phyloP scores from a whole-genome alignment of 1,140 invertebrate species.

The Bactericera cockerelli region DNA sequence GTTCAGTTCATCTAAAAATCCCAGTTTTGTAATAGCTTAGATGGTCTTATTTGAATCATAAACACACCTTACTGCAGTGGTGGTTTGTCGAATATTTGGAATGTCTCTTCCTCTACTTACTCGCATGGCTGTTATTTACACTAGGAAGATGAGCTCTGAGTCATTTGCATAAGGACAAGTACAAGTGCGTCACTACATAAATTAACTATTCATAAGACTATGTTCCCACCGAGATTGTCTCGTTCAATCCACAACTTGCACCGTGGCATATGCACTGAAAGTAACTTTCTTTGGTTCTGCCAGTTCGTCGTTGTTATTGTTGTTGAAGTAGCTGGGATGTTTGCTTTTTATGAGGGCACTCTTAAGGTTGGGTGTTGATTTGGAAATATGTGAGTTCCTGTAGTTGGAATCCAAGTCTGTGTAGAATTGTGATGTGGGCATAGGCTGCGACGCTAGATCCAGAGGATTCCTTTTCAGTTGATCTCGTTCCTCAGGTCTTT shows the following conservation, averaged over 20 bases:
- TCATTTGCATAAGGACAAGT: too few relatives aligned
- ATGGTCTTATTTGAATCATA: too few relatives aligned
- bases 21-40: too few relatives aligned
- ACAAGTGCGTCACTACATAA: too few relatives aligned
- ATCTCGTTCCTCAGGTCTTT: constrained; percentile 17
- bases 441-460: not conserved
- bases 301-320: constrained; percentile 14
- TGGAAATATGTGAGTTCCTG: constrained; percentile 7
- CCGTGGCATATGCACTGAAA: constrained; percentile 24
- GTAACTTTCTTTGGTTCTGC: constrained; percentile 25
- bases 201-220: too few relatives aligned
- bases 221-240: too few relatives aligned
- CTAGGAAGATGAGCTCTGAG: too few relatives aligned
- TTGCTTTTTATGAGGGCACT: constrained; percentile 23
- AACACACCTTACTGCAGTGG: too few relatives aligned
- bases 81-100: too few relatives aligned
- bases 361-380: constrained; percentile 20
- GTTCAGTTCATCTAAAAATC: too few relatives aligned
- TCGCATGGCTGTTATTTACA: too few relatives aligned
- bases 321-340: constrained; percentile 13
- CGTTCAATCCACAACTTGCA: constrained; percentile 23
- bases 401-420: not conserved
- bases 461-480: not conserved
- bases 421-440: not conserved
- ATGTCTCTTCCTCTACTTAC: too few relatives aligned